phyloP scores from a whole-genome alignment of 1,140 invertebrate genomes.

The Trichogramma pretiosum region DNA sequence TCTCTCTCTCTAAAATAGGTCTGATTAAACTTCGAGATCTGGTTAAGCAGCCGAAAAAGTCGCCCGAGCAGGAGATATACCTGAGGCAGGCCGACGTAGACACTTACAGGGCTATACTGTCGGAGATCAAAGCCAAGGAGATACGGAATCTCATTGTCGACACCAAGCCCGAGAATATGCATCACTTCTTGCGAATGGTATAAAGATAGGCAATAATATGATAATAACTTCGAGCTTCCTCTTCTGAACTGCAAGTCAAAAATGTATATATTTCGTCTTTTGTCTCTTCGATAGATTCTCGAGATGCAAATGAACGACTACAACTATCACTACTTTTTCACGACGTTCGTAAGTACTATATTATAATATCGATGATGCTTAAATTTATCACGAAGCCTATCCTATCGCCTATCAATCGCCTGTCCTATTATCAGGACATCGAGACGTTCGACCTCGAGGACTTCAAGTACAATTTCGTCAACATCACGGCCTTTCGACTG shows the following conservation, averaged over 20 bases:
- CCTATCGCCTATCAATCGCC: neutral
- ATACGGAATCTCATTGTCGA: conserved; percentile 56
- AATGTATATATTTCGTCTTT: conserved; percentile 16
- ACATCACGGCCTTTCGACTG: conserved; percentile 57
- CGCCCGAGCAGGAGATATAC: conserved; percentile 48
- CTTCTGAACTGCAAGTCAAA: neutral
- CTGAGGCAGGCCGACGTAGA: conserved; percentile 51
- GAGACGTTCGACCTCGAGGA: conserved; percentile 57
- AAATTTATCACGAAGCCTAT: too few relatives aligned
- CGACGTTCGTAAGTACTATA: conserved; percentile 56
- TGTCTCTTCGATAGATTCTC: conserved; percentile 46
- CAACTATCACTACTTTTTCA: conserved; percentile 62
- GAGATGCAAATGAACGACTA: conserved; percentile 62
- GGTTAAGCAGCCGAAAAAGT: conserved; percentile 39
- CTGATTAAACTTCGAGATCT: conserved; percentile 51
- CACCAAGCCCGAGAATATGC: conserved; percentile 50
- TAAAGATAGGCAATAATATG: too few relatives aligned
- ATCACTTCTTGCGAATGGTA: conserved; percentile 54
- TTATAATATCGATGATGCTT: neutral
- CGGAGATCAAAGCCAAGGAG: conserved; percentile 53
- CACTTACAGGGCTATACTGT: conserved; percentile 50
- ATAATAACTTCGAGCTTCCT: conserved; percentile 26
- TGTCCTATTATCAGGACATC: conserved; percentile 43
- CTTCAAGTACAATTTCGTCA: conserved; percentile 59
- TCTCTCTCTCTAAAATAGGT: conserved; percentile 48